Evolutionary conservation across 2,797 vertebrate genomes (phyloP).

Genomic region (Clarias laeviceps): DNA sequence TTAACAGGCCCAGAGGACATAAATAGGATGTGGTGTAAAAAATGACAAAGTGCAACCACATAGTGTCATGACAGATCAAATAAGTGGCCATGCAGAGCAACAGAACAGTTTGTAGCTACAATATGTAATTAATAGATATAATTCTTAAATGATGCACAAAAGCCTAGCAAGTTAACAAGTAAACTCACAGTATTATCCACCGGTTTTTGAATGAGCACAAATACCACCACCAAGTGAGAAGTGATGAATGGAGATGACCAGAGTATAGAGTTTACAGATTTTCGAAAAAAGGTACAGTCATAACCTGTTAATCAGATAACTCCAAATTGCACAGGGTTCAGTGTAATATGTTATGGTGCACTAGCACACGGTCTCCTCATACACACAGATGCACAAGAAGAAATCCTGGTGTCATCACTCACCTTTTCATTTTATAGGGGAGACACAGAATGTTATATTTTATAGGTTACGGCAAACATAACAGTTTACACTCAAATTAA

Average conservation of each 20-base stretch:
- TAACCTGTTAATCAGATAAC: not conserved
- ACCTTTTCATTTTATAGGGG: not conserved
- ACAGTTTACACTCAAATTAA: not conserved
- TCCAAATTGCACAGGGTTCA: not conserved
- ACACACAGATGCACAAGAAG: not conserved
- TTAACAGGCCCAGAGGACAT: not conserved
- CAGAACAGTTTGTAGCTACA: not conserved
- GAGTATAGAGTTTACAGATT: too few species aligned
- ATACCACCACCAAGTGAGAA: not conserved
- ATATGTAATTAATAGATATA: not conserved
- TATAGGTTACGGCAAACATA: not conserved
- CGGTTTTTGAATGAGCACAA: not conserved
- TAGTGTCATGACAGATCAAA: not conserved
- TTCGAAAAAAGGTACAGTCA: not conserved
- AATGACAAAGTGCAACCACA: too few species aligned
- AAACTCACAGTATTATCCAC: not conserved
- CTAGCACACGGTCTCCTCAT: not conserved
- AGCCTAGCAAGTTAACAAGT: not conserved
- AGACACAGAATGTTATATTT: not conserved
- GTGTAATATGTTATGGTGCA: not conserved
- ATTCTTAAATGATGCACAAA: not conserved
- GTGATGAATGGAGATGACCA: not conserved
- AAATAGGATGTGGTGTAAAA: not conserved
- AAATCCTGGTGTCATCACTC: not conserved
- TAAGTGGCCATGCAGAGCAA: not conserved